Evolutionary conservation across 2,797 vertebrate species (phyloP).

Genomic region (Danio aesculapii): DNA sequence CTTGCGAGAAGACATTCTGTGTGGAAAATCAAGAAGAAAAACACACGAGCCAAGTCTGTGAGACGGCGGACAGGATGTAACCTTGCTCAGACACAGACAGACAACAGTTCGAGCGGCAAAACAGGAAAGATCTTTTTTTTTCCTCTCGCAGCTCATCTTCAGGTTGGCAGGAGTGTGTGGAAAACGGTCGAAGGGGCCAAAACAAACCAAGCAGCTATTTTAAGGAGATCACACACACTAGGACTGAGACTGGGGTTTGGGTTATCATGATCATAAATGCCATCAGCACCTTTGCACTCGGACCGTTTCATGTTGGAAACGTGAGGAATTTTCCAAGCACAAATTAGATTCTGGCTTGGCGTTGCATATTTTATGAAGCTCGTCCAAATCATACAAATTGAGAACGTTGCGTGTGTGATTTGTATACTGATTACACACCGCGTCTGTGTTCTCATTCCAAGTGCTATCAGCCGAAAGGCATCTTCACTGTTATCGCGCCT

Average conservation of each 20-base stretch:
- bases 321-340: constrained; percentile 57
- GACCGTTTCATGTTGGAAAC: constrained; percentile 56
- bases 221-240: constrained; percentile 40
- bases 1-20: neutral
- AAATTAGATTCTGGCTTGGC: constrained; percentile 61
- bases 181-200: constrained; percentile 61
- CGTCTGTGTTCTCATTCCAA: constrained; percentile 80
- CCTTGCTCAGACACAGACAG: constrained; percentile 50
- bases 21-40: constrained; percentile 23
- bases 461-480: constrained; percentile 85
- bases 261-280: constrained; percentile 55
- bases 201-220: constrained; percentile 63
- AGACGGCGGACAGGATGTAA: constrained; percentile 48
- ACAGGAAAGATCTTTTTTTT: constrained; percentile 40
- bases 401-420: constrained; percentile 69
- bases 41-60: constrained; percentile 40
- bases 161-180: constrained; percentile 60
- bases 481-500: constrained; percentile 83
- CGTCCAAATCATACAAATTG: constrained; percentile 67
- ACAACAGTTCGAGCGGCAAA: constrained; percentile 30
- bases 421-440: constrained; percentile 78
- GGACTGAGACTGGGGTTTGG: constrained; percentile 13
- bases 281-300: constrained; percentile 51
- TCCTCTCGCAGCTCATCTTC: constrained; percentile 42
- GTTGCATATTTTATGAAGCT: constrained; percentile 70